Conservation (phyloP, 2,797 vertebrate species). For the Esox masquinongy region DNA sequence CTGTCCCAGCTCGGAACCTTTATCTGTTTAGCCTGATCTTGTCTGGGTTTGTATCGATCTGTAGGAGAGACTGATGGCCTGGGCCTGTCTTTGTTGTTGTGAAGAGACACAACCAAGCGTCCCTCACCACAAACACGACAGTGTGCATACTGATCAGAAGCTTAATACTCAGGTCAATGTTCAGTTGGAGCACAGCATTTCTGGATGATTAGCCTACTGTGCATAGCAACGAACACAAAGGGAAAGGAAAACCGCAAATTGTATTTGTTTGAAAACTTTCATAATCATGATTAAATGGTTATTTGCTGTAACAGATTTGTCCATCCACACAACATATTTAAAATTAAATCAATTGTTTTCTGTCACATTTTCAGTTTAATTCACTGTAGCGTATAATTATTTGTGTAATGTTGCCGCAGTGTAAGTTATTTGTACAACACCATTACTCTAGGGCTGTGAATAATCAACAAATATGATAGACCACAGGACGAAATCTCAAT, state of each 20-base stretch:
- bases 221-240: constrained; percentile 12
- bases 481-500: constrained; percentile 33
- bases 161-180: neutral
- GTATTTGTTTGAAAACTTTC: neutral
- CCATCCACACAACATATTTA: neutral
- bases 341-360: neutral
- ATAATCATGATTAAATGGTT: too few species aligned
- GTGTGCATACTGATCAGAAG: constrained; percentile 48
- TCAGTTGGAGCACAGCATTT: constrained; percentile 1
- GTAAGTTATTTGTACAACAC: neutral
- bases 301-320: neutral
- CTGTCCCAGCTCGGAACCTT: constrained; percentile 35
- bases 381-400: neutral
- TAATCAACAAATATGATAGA: constrained; percentile 4
- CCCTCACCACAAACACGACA: constrained; percentile 7
- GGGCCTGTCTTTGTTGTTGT: neutral
- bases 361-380: too few species aligned
- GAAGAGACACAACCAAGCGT: neutral
- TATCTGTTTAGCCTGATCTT: constrained; percentile 59
- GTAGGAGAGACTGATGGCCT: constrained; percentile 41
- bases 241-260: neutral
- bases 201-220: constrained; percentile 8
- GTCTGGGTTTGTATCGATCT: constrained; percentile 53
- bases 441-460: neutral
- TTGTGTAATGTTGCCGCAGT: neutral